Evolutionary conservation across 2,113 vertebrate genomes (phyloP), one percentile per base, ranked within the genome.

Genomic region (Platysternon megacephalum): DNA sequence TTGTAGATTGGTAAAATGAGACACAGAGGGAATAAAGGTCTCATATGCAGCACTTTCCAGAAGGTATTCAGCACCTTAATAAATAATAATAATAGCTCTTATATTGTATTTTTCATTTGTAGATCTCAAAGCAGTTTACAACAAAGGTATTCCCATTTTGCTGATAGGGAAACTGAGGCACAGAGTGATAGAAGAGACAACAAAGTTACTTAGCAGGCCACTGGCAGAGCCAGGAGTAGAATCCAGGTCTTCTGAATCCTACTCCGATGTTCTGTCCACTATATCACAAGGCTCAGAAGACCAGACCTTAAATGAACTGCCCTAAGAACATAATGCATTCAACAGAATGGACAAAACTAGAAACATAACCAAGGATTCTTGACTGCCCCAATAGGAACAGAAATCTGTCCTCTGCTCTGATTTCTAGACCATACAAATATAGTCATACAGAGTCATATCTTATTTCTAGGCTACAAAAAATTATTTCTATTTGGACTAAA

Each of bases 401-500:
- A 48, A 86, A 93, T 58, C 24, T 39, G n/a, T 86, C 8, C 46
- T 13, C 46, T 87, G 32, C 72, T 61, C 51, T 26, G 24, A 12
- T 52, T 79, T 79, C 68, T n/a, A 35, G n/a, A 22, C 42, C 3
- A 6, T 2, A 13, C 46, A 82, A 85, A 53, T 0, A n/a, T 55
- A 76, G 61, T 28, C 42, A 21, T 0, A 35, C 35, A 26, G n/a
- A 82, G 85, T 3, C 29, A 93, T 44, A 56, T 91, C 39, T 35
- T 85, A 42, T 58, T 2, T 0, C 61, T 3, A 49, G 51, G 79
- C 26, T 8, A 9, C 5, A 24, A 42, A 51, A 92, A 78, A 21
- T 68, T 49, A 58, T n/a, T 82, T 74, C 86, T 56, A n/a, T 80
- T 51, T 95, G 35, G 83, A 92, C 86, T 88, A 89, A 90, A 85